These are phyloP conservation scores for Mactromeris polynyma DNA, from an alignment of 2,888 invertebrate genomes.

Conservation along the genomic window DNA sequence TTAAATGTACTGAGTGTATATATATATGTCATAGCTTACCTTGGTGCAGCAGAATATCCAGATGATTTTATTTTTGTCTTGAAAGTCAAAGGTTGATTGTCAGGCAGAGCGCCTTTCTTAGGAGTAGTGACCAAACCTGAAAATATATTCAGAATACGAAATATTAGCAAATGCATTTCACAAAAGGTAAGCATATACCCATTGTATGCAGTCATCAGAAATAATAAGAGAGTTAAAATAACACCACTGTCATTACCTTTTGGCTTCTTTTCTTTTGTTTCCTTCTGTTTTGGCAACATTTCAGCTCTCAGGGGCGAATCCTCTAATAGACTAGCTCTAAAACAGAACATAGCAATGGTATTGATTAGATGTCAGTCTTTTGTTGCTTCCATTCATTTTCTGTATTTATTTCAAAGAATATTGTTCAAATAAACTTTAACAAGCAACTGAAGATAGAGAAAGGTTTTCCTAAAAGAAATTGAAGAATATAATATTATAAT, in stretches of 20 bases:
- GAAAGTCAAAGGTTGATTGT: slow-evolving; percentile 84
- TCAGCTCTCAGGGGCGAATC: slow-evolving; percentile 83
- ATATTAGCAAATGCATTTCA: too few relatives aligned
- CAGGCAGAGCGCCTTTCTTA: slow-evolving; percentile 68
- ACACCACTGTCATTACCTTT: slow-evolving; percentile 61
- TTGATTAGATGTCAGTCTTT: too few relatives aligned
- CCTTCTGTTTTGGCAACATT: slow-evolving; percentile 75
- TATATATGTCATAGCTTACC: slow-evolving; percentile 68
- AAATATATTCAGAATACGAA: neutral
- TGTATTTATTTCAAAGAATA: too few relatives aligned
- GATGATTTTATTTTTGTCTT: slow-evolving; percentile 85
- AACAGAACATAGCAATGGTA: slow-evolving; percentile 44
- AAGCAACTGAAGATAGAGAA: too few relatives aligned
- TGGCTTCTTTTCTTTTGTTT: slow-evolving; percentile 65
- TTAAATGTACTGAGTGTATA: too few relatives aligned
- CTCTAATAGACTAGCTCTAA: slow-evolving; percentile 72
- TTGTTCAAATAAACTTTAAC: too few relatives aligned
- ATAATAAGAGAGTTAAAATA: neutral
- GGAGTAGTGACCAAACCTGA: slow-evolving; percentile 53
- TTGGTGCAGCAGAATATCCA: slow-evolving; percentile 83
- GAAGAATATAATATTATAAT: too few relatives aligned
- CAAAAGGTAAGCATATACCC: too few relatives aligned
- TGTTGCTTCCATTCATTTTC: too few relatives aligned
- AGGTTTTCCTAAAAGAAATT: too few relatives aligned
- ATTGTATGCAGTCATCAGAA: too few relatives aligned